Conservation (phyloP, 2,113 vertebrate species). For the Picathartes gymnocephalus region DNA sequence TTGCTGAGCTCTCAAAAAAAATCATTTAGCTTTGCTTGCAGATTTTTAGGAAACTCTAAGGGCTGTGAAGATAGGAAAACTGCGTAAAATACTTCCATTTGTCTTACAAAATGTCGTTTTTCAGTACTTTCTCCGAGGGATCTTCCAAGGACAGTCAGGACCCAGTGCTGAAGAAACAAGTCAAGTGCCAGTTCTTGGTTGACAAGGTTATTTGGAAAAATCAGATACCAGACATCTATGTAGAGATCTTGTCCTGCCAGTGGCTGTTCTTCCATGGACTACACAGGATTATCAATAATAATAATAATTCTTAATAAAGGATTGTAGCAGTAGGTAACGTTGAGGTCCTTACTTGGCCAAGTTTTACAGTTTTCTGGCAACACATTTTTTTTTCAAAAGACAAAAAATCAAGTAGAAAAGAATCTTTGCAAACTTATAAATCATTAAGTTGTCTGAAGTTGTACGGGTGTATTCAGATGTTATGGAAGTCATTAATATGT, state of each 20-base stretch:
- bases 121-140: not conserved
- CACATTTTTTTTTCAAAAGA: not conserved
- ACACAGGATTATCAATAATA: not conserved
- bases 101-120: not conserved
- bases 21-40: not conserved
- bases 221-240: fast-evolving
- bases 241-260: not conserved
- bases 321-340: not conserved
- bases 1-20: not conserved
- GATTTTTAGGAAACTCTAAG: not conserved
- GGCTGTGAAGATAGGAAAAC: not conserved
- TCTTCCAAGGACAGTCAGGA: not conserved
- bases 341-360: not conserved
- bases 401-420: not conserved
- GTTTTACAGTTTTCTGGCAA: not conserved
- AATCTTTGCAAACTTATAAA: not conserved
- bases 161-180: not conserved
- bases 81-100: not conserved
- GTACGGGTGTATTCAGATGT: not conserved
- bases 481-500: not conserved
- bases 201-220: not conserved
- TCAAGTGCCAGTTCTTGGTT: not conserved
- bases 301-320: not conserved
- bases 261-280: not conserved
- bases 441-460: not conserved